Base-by-base conservation (phyloP, 2,888 invertebrate species). In the Galerucella calmariensis region DNA sequence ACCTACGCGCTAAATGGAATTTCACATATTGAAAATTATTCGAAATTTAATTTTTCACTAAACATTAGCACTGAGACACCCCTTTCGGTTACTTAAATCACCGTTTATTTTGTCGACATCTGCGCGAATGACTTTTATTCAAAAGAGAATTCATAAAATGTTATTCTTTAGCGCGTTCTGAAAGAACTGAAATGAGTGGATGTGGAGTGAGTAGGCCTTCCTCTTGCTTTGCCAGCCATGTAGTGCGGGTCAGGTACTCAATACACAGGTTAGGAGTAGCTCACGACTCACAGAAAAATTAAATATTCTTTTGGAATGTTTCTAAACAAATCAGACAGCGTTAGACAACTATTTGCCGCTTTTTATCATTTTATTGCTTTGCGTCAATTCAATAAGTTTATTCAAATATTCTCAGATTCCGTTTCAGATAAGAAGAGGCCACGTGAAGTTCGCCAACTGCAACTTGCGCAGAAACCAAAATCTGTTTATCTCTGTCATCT, bases 181-280 rank as follows among this genome's bases (percentile, higher is more conserved):
- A 62, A 63, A 51, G 72, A 72, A 72, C 68, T 72, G 71, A 75
- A 75, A 61, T 56, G 67, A 46, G 35, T 66, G n/a, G 46, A 51
- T 24, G 44, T 66, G 66, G 20, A 63, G 51, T 59, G 71, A 67
- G 72, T 68, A 46, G 74, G 76, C 69, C 75, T 75, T 72, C 77
- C 71, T 74, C 74, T 75, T 72, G 61, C 66, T 59, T 56, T 74
- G 71, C 77, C 71, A 63, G 63, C 46, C 63, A 44, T 63, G 77
- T 79, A 77, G 79, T 73, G 79, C 80, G 78, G 80, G 79, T 80
- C 80, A 78, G 79, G 79, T 77, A 79, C 81, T 76, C 63, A 58
- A 24, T 56, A 14, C 5, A 9, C 51, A 70, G 75, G 72, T 58
- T n/a, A 70, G 76, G 53, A 78, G 75, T 75, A 11, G 72, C 76